Base-by-base conservation (phyloP, 2,888 invertebrate species). In the Pseudococcus longispinus region DNA sequence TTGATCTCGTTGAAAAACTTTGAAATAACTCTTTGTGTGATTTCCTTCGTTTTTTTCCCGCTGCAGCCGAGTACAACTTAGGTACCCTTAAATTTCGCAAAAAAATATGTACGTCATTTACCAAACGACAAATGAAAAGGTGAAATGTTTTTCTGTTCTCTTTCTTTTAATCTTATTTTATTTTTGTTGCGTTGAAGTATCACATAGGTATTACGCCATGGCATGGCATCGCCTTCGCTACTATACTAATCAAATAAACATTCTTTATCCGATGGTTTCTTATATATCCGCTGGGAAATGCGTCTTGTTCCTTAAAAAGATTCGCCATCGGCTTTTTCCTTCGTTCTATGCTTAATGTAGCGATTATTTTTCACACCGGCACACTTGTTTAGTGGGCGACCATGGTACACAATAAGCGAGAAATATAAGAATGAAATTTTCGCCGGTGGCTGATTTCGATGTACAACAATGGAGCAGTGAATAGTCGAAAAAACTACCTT, bases 181-280 rank as follows among this genome's bases (percentile, higher is more conserved):
- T 80, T 42, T 80, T 80, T 42, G 77, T 42, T 20, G 77, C 77
- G 42, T 80, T 42, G 77, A 80, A 80, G 77, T 42, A 80, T 42
- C 77, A 80, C 32, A 80, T 80, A 80, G 42, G 77, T 42, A 80
- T 80, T 32, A 42, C 77, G 42, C n/a, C 42, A 80, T 80, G 8
- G 4, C 42, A 80, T 80, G 8, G 4, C 4, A 37, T 37, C 37
- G 37, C 37, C 37, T 37, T 37, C 13, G 77, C 77, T 42, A 70
- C n/a, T 18, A 26, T 70, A 37, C 77, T 80, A 80, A 80, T 80
- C 77, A 80, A 80, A 80, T 80, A 80, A 60, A 80, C 77, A 42
- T 80, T 42, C 77, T 80, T 80, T 80, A 80, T 23, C 23, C 77
- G 37, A 80, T 42, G 77, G 77, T 80, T 80, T 80, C 77, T 80